These are phyloP conservation scores for Crocuta crocuta DNA, from an alignment of 2,113 vertebrate genomes.

Conservation along the genomic window DNA sequence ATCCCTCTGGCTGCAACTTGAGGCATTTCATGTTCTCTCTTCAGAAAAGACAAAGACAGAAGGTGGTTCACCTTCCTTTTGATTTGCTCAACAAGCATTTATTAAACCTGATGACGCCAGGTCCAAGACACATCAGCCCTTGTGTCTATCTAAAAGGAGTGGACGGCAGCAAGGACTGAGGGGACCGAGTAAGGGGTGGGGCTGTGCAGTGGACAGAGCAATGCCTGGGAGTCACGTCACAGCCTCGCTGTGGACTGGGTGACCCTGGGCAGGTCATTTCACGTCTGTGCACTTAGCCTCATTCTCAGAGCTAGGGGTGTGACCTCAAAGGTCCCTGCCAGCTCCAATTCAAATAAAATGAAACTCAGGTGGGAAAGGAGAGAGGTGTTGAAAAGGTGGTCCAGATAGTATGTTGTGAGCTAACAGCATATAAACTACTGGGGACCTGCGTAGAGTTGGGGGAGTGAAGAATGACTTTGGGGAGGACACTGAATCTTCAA, in stretches of 20 bases:
- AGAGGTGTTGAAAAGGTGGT: background rate
- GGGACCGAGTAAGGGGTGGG: background rate
- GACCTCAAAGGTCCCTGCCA: background rate
- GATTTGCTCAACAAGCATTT: background rate
- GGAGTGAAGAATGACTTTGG: background rate
- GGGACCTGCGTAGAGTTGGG: background rate
- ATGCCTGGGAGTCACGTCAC: rapidly evolving
- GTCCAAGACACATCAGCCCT: too few species aligned
- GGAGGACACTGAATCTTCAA: background rate
- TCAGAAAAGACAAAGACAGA: background rate
- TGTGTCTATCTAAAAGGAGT: background rate
- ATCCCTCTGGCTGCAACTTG: background rate
- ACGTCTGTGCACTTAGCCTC: background rate
- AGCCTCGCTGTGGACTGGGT: background rate
- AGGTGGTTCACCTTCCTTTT: background rate
- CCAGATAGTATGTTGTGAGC: background rate
- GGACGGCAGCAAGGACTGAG: rapidly evolving
- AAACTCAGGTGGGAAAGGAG: background rate
- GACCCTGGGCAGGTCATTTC: background rate
- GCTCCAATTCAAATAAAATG: background rate
- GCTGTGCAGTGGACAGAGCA: background rate
- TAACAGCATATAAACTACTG: background rate
- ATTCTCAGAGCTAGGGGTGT: background rate
- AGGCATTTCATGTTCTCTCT: background rate
- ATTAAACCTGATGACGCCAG: background rate